Evolutionary conservation across 2,113 vertebrate species (phyloP).

Genomic region (Oriolus oriolus): DNA sequence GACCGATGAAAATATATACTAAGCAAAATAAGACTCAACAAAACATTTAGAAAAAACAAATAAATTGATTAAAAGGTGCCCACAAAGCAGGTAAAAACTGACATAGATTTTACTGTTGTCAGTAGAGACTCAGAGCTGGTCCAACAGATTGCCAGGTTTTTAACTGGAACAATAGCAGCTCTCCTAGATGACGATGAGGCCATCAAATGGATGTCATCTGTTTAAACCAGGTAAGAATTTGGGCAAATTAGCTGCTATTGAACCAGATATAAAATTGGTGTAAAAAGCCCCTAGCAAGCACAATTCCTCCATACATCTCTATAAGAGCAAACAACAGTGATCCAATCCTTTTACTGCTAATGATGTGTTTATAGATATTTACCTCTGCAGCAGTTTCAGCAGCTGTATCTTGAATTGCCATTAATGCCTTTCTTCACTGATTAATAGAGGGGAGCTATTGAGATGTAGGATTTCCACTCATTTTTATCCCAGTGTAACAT

Average conservation of each 20-base stretch:
- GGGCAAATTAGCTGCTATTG: not conserved
- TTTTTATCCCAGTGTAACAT: conserved; percentile 63
- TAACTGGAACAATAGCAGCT: not conserved
- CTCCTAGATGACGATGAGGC: not conserved
- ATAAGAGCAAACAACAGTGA: not conserved
- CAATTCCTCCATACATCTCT: not conserved
- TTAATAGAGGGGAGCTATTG: conserved; percentile 20
- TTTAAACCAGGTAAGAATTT: not conserved
- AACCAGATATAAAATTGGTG: not conserved
- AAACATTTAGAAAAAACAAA: not conserved
- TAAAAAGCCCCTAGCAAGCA: not conserved
- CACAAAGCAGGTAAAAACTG: not conserved
- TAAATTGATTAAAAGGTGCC: not conserved
- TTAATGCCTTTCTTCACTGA: conserved; percentile 45
- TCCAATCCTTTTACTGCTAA: conserved; percentile 46
- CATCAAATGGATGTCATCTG: not conserved
- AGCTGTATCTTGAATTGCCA: conserved; percentile 38
- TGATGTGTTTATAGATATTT: conserved; percentile 55
- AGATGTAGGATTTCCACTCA: not conserved
- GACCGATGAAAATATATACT: not conserved
- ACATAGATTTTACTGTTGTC: not conserved
- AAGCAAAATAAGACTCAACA: not conserved
- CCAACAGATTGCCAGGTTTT: not conserved
- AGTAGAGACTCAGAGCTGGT: not conserved
- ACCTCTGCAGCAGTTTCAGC: conserved; percentile 28